phyloP scores from a whole-genome alignment of 2,113 vertebrate species.

The Cygnus atratus region DNA sequence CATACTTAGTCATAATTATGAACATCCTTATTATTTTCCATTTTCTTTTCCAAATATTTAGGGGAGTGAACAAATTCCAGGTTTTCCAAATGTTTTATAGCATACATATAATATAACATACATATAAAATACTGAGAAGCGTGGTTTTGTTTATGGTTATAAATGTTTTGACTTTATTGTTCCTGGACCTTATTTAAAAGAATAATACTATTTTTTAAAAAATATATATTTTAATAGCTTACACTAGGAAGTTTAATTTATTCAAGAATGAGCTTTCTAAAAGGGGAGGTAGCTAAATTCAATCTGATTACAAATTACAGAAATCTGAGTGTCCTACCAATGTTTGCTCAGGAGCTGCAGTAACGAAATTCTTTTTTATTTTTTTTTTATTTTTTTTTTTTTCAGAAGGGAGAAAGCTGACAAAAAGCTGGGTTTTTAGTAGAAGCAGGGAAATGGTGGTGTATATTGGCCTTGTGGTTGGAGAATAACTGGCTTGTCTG shows the following conservation, averaged over 20 bases:
- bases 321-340: not conserved
- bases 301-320: not conserved
- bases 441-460: not conserved
- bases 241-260: not conserved
- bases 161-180: not conserved
- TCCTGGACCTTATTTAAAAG: not conserved
- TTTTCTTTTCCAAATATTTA: not conserved
- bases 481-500: not conserved
- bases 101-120: fast-evolving
- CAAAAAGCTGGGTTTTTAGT: not conserved
- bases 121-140: not conserved
- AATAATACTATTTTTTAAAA: not conserved
- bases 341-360: not conserved
- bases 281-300: not conserved
- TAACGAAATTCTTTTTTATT: not conserved
- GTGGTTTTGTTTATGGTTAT: not conserved
- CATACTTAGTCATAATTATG: not conserved
- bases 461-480: not conserved
- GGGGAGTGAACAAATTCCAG: not conserved
- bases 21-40: not conserved
- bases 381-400: not conserved
- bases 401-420: not conserved
- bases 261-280: not conserved
- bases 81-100: not conserved
- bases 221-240: not conserved